Evolutionary conservation across 2,888 invertebrate species (phyloP), one percentile per base, ranked within the genome.

Genomic region (Agapostemon virescens): DNA sequence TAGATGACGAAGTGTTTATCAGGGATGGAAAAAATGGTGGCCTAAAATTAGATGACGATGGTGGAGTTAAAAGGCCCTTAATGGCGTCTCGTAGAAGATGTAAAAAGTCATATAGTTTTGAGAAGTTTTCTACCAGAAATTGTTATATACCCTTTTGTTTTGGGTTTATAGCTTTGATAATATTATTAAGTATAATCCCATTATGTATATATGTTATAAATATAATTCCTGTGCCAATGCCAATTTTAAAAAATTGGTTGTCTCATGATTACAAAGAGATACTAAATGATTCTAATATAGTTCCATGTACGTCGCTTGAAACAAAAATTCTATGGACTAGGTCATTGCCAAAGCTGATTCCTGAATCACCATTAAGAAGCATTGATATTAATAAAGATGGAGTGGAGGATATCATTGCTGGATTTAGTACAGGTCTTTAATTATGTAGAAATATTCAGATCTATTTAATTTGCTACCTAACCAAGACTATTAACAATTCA

Each of bases 1-100:
- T 96, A 20, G 96, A 96, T 88, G 96, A 96, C 91, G 96, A 96
- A 91, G 96, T 96, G 26, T 96, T 96, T 90, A 96, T 96, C 85
- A 93, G 96, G 81, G 96, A 96, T 93, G 95, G 96, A 26, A 95
- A 95, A 90, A 95, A 94, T 86, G 95, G 95, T 67, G 94, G 94
- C 89, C 89, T 93, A 26, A 89, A 95, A 94, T 92, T 95, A 76
- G 95, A 95, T 89, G 95, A 96, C 88, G 96, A 96, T 84, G 94
- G 95, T 85, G 95, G 95, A 5, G 94, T 96, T 3, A 96, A 96
- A 91, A 93, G 95, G 77, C 96, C 96, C 0, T 91, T 96, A 33
- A 96, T 96, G 96, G 95, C 96, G 20, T 96, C 96, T 1, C 93
- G 96, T 74, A 94, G 95, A 86, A 95, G 95, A 90, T 92, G 92